Percentiles rank a stretch among this genome's conserved stretches.
Evolutionary conservation across 2,797 vertebrate genomes (phyloP).

Genomic region (Streptopelia turtur): DNA sequence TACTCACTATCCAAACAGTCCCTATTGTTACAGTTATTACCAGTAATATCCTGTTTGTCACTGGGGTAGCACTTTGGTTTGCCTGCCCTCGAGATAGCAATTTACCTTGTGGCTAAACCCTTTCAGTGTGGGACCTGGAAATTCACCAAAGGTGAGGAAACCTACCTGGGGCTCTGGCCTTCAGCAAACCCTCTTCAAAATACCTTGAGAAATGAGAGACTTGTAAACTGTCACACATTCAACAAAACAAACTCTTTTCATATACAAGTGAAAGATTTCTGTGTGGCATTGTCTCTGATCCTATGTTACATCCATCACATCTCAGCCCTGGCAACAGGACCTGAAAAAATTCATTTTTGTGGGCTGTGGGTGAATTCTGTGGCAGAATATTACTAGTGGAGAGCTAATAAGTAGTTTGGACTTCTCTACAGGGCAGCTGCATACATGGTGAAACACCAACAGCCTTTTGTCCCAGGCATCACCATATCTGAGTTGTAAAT

Average conservation of each 20-base stretch:
- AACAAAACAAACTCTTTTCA: neutral
- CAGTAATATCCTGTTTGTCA: conserved; percentile 63
- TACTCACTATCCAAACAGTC: conserved; percentile 52
- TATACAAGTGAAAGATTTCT: neutral
- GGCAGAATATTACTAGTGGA: neutral
- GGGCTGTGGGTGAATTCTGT: conserved; percentile 3
- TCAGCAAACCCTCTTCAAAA: conserved; percentile 9
- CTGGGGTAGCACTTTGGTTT: neutral
- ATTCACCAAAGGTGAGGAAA: conserved; percentile 4
- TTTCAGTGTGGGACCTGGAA: neutral
- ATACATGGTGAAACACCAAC: neutral
- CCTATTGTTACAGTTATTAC: conserved; percentile 52
- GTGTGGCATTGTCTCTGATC: neutral
- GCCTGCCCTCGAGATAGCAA: neutral
- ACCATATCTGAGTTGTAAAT: rapidly evolving
- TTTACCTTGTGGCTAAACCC: neutral
- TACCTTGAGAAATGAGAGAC: conserved; percentile 2
- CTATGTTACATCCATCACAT: neutral
- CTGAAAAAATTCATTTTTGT: neutral
- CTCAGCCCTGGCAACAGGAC: neutral
- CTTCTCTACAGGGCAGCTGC: neutral
- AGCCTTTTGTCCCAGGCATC: rapidly evolving
- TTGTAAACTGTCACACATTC: neutral
- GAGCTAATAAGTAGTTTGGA: conserved; percentile 6
- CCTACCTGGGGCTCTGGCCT: neutral